phyloP scores from a whole-genome alignment of 92 coral and sea anemone genomes.

The Epizoanthus illoricatus region DNA sequence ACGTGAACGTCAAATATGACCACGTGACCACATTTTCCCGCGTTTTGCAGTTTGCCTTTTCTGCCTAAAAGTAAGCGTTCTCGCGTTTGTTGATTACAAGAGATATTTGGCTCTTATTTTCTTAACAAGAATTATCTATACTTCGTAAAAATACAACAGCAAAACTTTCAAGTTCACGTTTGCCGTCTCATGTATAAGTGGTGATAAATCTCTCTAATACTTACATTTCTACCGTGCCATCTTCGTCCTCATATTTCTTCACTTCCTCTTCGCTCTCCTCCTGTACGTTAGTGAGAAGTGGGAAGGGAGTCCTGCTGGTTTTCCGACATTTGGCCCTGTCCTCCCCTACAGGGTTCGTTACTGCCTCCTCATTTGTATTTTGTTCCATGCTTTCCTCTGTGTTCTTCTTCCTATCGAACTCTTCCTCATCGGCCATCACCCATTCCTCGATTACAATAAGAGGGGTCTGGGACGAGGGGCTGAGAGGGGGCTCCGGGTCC shows the following conservation, averaged over 20 bases:
- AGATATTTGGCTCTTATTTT: too few relatives aligned
- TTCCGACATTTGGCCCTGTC: constrained; percentile 21
- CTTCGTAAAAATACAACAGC: too few relatives aligned
- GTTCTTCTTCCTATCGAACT: background rate
- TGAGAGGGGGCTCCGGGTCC: constrained; percentile 51
- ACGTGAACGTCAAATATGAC: too few relatives aligned
- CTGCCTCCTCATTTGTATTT: background rate
- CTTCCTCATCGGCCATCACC: constrained; percentile 22
- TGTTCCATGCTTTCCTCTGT: constrained; percentile 36
- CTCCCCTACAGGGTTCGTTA: background rate
- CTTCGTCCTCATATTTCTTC: constrained; percentile 68
- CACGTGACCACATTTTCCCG: too few relatives aligned
- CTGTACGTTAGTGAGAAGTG: constrained; percentile 63
- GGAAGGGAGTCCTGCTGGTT: constrained; percentile 61
- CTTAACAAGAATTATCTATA: too few relatives aligned
- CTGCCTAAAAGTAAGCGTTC: too few relatives aligned
- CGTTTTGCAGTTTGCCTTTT: too few relatives aligned
- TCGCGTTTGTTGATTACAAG: too few relatives aligned
- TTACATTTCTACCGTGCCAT: constrained; percentile 45
- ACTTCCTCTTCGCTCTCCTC: constrained; percentile 84
- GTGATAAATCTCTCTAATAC: constrained; percentile 9
- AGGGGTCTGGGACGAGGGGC: constrained; percentile 61
- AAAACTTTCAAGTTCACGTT: too few relatives aligned
- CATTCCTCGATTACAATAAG: constrained; percentile 91
- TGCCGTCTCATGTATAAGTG: too few relatives aligned